Conservation (phyloP, 1,140 invertebrate genomes). For the Steinernema khuongi region DNA sequence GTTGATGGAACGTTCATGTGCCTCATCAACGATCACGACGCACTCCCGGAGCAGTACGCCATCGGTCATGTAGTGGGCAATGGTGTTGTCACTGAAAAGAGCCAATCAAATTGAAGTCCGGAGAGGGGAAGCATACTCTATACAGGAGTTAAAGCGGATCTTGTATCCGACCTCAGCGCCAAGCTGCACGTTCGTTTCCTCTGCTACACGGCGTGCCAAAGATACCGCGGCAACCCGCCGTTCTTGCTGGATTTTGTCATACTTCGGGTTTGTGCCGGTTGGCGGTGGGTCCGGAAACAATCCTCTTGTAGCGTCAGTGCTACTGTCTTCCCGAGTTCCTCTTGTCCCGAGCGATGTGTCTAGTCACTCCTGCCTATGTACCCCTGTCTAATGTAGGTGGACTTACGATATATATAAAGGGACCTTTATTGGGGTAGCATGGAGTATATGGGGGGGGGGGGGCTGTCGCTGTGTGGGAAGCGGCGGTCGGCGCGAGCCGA, state of each 20-base stretch:
- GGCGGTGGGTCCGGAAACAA: background rate
- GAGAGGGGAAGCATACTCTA: constrained; percentile 11
- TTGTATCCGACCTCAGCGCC: constrained; percentile 81
- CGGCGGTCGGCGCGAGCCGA: no score
- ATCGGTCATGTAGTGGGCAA: background rate
- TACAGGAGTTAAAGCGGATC: constrained; percentile 81
- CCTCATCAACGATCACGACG: constrained; percentile 93
- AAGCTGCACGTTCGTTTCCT: constrained; percentile 75
- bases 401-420: no score
- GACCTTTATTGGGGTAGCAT: no score
- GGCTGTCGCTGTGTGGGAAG: no score
- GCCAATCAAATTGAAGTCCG: no score
- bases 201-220: constrained; percentile 79
- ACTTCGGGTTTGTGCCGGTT: background rate
- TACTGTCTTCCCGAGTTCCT: no score
- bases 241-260: background rate
- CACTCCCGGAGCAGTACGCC: constrained; percentile 48
- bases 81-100: background rate
- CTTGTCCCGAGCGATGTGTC: no score
- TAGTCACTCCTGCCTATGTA: no score
- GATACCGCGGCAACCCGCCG: constrained; percentile 80
- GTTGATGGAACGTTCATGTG: constrained; percentile 83
- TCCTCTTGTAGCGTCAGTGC: background rate
- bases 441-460: no score
- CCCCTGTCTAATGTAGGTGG: no score